These are phyloP conservation scores for Chouioia cunea DNA, from an alignment of 2,888 invertebrate species.

Conservation along the genomic window DNA sequence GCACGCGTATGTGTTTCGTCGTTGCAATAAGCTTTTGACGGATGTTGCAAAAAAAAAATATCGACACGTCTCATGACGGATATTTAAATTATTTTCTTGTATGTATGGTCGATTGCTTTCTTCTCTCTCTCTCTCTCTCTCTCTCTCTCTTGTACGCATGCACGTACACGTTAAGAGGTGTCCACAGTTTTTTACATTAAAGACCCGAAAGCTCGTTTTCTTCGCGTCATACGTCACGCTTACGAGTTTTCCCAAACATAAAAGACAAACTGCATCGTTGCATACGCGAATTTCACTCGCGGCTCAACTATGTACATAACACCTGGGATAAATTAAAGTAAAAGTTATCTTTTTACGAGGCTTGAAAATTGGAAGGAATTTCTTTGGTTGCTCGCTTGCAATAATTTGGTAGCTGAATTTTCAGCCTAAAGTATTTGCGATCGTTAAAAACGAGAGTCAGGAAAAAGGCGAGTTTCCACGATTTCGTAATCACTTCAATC, in stretches of 20 bases:
- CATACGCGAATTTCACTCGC: constrained; percentile 39
- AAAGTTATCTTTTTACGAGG: constrained; percentile 44
- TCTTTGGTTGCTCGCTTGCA: constrained; percentile 27
- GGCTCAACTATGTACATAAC: constrained; percentile 6
- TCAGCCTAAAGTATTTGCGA: background rate
- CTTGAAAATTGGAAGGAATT: constrained; percentile 46
- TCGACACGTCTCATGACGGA: constrained; percentile 3
- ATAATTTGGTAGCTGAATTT: constrained; percentile 19
- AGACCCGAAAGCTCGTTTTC: constrained; percentile 43
- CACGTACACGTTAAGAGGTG: constrained; percentile 34
- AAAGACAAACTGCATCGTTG: constrained; percentile 17
- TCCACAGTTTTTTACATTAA: constrained; percentile 34
- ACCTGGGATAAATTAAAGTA: constrained; percentile 43
- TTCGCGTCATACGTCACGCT: constrained; percentile 1
- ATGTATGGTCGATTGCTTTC: background rate
- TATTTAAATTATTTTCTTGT: constrained; percentile 27
- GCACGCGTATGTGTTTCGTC: background rate
- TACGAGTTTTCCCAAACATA: constrained; percentile 42
- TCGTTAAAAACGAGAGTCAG: constrained; percentile 17
- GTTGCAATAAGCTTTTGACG: constrained; percentile 25
- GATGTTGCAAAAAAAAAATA: constrained; percentile 17
- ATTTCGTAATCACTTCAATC: constrained; percentile 22
- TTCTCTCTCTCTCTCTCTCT: constrained; percentile 35
- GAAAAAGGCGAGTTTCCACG: constrained; percentile 12
- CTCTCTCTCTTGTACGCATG: no score